Base-by-base conservation (phyloP, 64 coral and sea anemone genomes). In the Pachyseris speciosa region DNA sequence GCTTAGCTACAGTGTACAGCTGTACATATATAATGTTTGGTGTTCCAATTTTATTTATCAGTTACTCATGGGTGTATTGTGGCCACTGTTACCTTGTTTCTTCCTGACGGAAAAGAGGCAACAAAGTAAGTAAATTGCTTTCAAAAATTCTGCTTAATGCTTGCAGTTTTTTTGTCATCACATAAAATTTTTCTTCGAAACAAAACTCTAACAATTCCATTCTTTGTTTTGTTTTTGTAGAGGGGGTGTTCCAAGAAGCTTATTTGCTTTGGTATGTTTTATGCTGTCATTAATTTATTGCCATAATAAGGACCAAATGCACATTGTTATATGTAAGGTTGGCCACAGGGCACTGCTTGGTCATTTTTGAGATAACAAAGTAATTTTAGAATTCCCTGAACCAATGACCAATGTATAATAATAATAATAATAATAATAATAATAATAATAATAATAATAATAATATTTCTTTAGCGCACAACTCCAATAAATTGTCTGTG, bases 1-100 rank as follows among this genome's bases (percentile, higher is more conserved):
- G n/a, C n/a, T n/a, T n/a, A 9, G 52, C 52, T 57, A 57, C 13
- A 11, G 1, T 17, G 22, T 55, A 17, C 12, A 19, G 47, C 1
- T 20, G 72, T 45, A 3, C 37, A 73, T 73, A 31, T 65, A 16
- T 24, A 64, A 22, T 9, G 9, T 39, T 25, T 16, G 22, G 9
- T 64, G 22, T 72, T 1, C 45, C 11, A 26, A 75, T 77, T 86
- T 40, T 72, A 70, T 55, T 11, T 84, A 17, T 22, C 84, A 98
- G 96, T 98, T 43, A 98, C 96, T 9, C 96, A 98, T 95, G 96
- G 96, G 20, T 98, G 96, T 88, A 95, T 98, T 65, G 92, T 98
- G 65, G 96, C 96, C 74, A 98, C 93, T 38, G 88, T 98, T 3
- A 98, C 96, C 1, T 42, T 98, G 49, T 98, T 92, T 86, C 80